phyloP scores from a whole-genome alignment of 1,140 invertebrate genomes.

The Nasonia longicornis region DNA sequence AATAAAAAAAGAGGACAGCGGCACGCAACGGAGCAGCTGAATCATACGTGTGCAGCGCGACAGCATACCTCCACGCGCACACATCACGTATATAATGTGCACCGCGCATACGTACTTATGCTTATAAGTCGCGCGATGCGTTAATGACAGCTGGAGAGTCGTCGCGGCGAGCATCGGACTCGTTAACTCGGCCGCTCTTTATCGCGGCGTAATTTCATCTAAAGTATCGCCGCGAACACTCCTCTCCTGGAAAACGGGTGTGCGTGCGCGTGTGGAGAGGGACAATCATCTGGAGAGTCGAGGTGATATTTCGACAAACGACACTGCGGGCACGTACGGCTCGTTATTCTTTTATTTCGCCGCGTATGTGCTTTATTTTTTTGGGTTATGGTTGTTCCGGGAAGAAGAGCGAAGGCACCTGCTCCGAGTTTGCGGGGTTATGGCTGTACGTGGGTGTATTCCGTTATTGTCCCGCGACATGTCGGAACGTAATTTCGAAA shows the following conservation, averaged over 20 bases:
- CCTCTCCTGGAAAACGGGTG: background rate
- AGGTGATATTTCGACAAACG: background rate
- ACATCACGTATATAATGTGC: no score
- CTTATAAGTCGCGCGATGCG: conserved; percentile 5
- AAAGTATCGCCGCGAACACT: background rate
- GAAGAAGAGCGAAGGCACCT: background rate
- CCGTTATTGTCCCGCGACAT: no score
- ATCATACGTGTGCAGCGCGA: background rate
- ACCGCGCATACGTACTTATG: background rate
- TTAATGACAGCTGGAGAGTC: conserved; percentile 35
- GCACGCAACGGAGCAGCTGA: background rate
- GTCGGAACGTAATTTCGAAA: no score
- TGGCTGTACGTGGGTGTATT: background rate
- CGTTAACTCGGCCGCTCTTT: conserved; percentile 37
- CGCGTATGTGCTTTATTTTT: background rate
- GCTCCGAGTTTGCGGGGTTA: background rate
- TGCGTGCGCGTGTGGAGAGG: background rate
- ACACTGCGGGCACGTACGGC: background rate
- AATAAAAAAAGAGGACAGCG: no score
- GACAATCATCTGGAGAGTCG: background rate
- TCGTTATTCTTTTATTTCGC: background rate
- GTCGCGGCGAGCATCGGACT: background rate
- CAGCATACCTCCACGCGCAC: background rate
- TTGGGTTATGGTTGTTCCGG: background rate
- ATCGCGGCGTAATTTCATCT: conserved; percentile 33